Base-by-base conservation (phyloP, 2,797 vertebrate species). In the Rhinella marina region DNA sequence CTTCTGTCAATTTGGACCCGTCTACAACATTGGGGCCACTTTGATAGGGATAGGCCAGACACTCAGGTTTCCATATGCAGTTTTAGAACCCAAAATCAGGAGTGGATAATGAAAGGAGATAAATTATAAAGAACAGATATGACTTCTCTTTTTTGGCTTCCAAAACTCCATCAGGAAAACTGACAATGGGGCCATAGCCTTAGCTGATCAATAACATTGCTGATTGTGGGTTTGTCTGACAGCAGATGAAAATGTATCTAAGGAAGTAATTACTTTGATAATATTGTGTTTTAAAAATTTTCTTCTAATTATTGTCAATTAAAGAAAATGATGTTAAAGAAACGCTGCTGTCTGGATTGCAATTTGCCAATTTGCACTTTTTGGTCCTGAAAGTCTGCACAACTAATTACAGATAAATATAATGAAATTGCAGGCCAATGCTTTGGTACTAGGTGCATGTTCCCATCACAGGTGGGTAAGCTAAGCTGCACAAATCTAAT, bases 401-500 rank as follows among this genome's bases (percentile, higher is more conserved):
- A 77, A 66, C 52, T 78, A 16, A 77, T 90, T 84, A 90, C 85
- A 90, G 89, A 90, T 41, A 17, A 76, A 12, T 78, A 7, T 52
- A 80, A 90, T 70, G 3, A 88, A 91, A 90, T 57, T 85, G 11
- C 62, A 89, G 61, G 84, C 77, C 76, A 0, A 23, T 90, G n/a
- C 81, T 90, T 91, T 70, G 86, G 87, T 59, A 76, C 73, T 52
- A 91, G 75, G 81, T 88, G 12, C 32, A 62, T n/a, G 50, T 78
- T 88, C 57, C 0, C 3, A 85, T 82, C 73, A 89, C 90, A 93
- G 91, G 92, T 92, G 90, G 85, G 82, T 70, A 90, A 90, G 59
- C 84, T 91, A 79, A 16, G 1, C 13, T 87, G 25, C 79, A 86
- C 86, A 92, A 93, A 91, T 90, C 64, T 91, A 90, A 92, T 92